Evolutionary conservation across 1,140 invertebrate genomes (phyloP).

Genomic region (Argopecten irradians): DNA sequence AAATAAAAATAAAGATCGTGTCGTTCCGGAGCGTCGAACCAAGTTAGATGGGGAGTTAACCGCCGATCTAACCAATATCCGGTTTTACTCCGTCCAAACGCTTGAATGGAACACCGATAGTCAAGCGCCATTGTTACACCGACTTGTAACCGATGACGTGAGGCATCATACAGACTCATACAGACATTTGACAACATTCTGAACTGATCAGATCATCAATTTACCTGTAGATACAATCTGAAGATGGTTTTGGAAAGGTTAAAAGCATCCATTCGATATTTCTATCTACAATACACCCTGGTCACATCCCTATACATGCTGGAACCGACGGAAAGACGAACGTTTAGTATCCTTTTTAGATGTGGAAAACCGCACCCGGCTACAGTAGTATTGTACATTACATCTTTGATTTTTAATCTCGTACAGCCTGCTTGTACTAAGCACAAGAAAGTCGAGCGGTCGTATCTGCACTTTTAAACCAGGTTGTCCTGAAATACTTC

Average conservation of each 20-base stretch:
- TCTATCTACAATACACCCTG: slow-evolving; percentile 47
- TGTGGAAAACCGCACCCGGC: not conserved
- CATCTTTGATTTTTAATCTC: no score
- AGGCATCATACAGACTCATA: not conserved
- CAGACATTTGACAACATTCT: not conserved
- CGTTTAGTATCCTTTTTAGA: slow-evolving; percentile 50
- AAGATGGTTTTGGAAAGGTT: slow-evolving; percentile 37
- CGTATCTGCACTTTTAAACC: no score
- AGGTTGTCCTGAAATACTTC: no score
- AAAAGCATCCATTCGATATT: slow-evolving; percentile 43
- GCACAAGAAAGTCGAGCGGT: no score
- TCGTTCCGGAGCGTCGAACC: no score
- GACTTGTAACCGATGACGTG: not conserved
- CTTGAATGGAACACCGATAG: not conserved
- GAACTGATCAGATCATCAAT: not conserved
- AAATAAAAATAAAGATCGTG: no score
- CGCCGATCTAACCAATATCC: not conserved
- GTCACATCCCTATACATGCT: slow-evolving; percentile 52
- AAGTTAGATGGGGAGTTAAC: no score
- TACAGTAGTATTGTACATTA: no score
- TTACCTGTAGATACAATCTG: no score
- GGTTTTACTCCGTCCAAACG: not conserved
- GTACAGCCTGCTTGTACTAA: no score
- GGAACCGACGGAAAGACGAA: slow-evolving; percentile 46
- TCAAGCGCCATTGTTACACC: not conserved